A percentile compares a stretch with the other conserved stretches of the same genome.
Evolutionary conservation across 1,140 invertebrate genomes (phyloP).

Genomic region (Drosophila busckii): DNA sequence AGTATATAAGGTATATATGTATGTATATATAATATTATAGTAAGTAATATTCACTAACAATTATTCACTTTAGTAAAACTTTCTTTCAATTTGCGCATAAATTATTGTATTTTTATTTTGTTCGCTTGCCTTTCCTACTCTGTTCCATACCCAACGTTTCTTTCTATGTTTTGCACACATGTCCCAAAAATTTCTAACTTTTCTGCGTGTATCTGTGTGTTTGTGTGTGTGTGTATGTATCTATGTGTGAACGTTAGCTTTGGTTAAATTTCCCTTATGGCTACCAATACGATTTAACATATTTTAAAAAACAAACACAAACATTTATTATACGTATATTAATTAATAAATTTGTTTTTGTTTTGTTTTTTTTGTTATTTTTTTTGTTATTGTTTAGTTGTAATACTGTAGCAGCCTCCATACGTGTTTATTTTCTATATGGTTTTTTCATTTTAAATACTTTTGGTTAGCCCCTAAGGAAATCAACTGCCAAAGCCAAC

Average conservation of each 20-base stretch:
- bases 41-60: conserved; percentile 76
- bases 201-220: conserved; percentile 3
- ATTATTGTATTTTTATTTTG: conserved; percentile 65
- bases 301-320: conserved; percentile 54
- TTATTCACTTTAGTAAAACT: conserved; percentile 76
- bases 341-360: conserved; percentile 35
- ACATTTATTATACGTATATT: conserved; percentile 49
- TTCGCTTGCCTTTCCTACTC: conserved; percentile 1
- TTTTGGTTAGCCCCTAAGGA: background rate
- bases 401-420: conserved; percentile 78
- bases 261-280: conserved; percentile 22
- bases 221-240: conserved; percentile 8
- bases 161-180: conserved; percentile 19
- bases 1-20: conserved; percentile 53
- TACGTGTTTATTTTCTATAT: conserved; percentile 38
- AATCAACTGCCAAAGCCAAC: conserved; percentile 1
- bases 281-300: conserved; percentile 13
- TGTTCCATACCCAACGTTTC: background rate
- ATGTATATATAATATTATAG: conserved; percentile 52
- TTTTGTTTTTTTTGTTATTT: conserved; percentile 30
- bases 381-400: conserved; percentile 36
- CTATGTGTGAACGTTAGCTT: conserved; percentile 30
- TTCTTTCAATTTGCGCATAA: conserved; percentile 76
- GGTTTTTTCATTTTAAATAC: conserved; percentile 16
- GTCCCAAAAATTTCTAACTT: conserved; percentile 20